Evolutionary conservation across 2,797 vertebrate genomes (phyloP), one percentile per base, ranked within the genome.

Genomic region (Pelodytes ibericus): DNA sequence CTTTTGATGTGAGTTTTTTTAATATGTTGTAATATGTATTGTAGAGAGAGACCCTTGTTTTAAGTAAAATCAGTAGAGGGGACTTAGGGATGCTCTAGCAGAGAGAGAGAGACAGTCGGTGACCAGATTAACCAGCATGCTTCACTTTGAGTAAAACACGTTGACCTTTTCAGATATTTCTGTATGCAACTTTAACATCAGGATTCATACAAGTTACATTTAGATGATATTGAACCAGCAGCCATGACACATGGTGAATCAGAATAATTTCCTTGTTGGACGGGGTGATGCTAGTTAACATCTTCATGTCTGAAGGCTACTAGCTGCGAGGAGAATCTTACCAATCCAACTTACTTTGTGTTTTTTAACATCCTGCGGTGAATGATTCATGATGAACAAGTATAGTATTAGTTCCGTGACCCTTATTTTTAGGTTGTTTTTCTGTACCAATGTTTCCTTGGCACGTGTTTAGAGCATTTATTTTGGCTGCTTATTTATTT

Each of bases 351-450:
- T 18, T 63, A 36, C 39, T 18, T 11, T 22, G 26, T 18, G 51
- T 11, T 39, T 27, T n/a, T 51, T 60, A 26, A 51, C 62, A 39
- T 72, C 53, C 36, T 68, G 71, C 29, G 64, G 76, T 73, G 11
- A 13, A 24, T 79, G 76, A 73, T 72, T 79, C 56, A 79, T 16
- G 18, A 20, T 69, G 63, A 79, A 61, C 24, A 56, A 72, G 70
- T 69, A n/a, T 47, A 56, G 33, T 30, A 68, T 56, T 68, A 63
- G 69, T 63, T 56, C 44, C 36, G 13, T 4, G 41, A 61, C 30
- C 10, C 62, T 73, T 79, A 73, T 68, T 78, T 77, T 75, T 75
- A 67, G 61, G 22, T 72, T 72, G 51, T 65, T 72, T 78, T 78
- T 41, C 41, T 44, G 20, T 22, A 5, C 36, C 26, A 33, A n/a